Conservation (phyloP, 2,888 invertebrate species). For the Idaea aversata region DNA sequence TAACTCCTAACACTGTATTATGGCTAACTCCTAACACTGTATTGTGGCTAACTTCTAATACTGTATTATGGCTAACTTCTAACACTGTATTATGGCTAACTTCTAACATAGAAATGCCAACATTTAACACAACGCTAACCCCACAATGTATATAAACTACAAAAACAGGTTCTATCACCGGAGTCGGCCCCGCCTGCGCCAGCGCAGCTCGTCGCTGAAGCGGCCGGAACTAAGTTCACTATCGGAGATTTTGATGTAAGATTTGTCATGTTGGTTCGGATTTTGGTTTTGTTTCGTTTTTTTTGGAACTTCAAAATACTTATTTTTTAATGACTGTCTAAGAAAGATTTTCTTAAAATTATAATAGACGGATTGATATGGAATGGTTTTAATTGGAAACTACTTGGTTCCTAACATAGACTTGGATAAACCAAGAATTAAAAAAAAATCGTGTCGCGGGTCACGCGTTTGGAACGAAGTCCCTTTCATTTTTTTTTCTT, state of each 20-base stretch:
- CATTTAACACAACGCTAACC: conserved; percentile 8
- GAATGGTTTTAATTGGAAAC: no score
- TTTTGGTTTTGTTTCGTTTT: conserved; percentile 9
- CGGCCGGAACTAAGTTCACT: conserved; percentile 82
- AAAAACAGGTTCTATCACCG: conserved; percentile 80
- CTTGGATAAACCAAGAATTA: no score
- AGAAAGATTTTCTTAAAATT: no score
- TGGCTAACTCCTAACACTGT: no score
- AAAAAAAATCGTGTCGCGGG: no score
- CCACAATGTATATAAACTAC: conserved; percentile 21
- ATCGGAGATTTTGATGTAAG: conserved; percentile 90
- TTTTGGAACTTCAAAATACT: background rate
- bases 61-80: conserved; percentile 30
- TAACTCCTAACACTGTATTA: no score
- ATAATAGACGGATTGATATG: no score
- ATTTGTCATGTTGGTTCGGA: background rate
- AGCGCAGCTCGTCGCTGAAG: conserved; percentile 77
- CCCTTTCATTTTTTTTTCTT: no score
- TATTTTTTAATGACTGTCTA: no score
- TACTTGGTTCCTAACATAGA: no score
- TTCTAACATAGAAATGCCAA: no score
- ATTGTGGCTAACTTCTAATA: background rate
- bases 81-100: conserved; percentile 6
- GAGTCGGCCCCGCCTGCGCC: conserved; percentile 79
- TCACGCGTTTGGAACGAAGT: no score